Conservation (phyloP, 2,113 vertebrate species). For the Hippoglossus stenolepis region DNA sequence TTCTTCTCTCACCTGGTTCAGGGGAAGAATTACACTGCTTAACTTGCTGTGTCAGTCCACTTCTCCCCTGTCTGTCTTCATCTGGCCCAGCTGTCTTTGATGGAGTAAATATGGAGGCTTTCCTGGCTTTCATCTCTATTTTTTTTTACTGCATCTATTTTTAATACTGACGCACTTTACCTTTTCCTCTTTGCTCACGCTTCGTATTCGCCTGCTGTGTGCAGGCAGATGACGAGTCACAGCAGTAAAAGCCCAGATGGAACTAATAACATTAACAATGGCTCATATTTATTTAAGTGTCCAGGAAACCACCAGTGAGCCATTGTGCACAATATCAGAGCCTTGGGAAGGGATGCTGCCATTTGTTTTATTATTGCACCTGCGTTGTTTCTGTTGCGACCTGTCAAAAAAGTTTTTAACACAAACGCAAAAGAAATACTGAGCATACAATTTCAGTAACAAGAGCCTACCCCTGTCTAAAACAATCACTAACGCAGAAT, state of each 20-base stretch:
- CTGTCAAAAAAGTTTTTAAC: not conserved
- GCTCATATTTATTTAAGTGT: slow-evolving; percentile 1
- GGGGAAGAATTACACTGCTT: slow-evolving; percentile 25
- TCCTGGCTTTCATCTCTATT: not conserved
- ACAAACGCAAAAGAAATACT: no score
- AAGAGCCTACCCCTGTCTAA: not conserved
- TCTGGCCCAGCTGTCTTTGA: slow-evolving; percentile 3
- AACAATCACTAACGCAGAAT: no score
- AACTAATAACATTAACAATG: not conserved
- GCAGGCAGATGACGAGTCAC: not conserved
- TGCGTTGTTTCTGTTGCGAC: not conserved
- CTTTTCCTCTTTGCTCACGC: not conserved
- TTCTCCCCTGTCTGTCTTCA: slow-evolving; percentile 16
- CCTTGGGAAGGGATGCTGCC: not conserved
- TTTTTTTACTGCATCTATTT: not conserved
- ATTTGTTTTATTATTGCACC: not conserved
- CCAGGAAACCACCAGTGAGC: not conserved
- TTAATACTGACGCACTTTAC: not conserved
- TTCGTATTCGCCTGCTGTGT: not conserved
- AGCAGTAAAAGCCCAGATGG: slow-evolving; percentile 2
- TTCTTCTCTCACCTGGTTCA: not conserved
- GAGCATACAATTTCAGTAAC: not conserved
- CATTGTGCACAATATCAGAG: not conserved
- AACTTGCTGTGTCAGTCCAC: not conserved
- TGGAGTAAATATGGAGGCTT: not conserved